Conservation (phyloP, 2,888 invertebrate species). For the Crepidodera aurea region DNA sequence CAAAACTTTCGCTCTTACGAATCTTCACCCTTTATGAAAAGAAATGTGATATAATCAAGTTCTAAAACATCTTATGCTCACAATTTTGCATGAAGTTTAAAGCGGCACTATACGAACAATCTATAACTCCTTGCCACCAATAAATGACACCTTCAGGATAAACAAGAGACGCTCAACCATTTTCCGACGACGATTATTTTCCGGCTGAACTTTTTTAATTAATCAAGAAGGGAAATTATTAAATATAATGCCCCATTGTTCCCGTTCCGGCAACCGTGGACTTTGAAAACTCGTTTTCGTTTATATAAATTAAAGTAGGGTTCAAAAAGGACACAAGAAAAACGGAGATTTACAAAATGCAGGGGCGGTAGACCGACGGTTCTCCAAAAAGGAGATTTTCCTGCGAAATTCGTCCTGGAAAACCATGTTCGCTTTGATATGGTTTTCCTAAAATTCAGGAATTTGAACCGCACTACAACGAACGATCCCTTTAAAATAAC, state of each 20-base stretch:
- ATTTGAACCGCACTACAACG: neutral
- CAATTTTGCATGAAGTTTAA: too few species aligned
- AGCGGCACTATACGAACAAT: too few species aligned
- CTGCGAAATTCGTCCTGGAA: too few species aligned
- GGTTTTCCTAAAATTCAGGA: too few species aligned
- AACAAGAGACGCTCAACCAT: constrained; percentile 2
- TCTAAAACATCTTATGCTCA: too few species aligned
- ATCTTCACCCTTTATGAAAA: too few species aligned
- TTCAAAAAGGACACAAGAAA: neutral
- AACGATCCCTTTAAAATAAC: neutral
- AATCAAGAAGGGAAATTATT: constrained; percentile 25
- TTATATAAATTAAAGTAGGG: constrained; percentile 18
- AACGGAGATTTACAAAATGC: neutral
- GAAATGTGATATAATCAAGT: too few species aligned
- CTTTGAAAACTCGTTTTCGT: constrained; percentile 16
- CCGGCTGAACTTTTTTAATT: constrained; percentile 28
- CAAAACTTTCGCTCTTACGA: too few species aligned
- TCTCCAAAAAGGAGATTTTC: too few species aligned
- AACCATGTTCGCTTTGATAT: too few species aligned
- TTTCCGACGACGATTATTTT: constrained; percentile 25
- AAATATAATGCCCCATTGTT: constrained; percentile 23
- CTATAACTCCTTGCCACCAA: neutral
- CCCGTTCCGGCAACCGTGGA: constrained; percentile 7
- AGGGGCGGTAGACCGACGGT: too few species aligned
- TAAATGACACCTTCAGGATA: constrained; percentile 6